phyloP scores from a whole-genome alignment of 2,113 vertebrate genomes.

The Nothoprocta perdicaria region DNA sequence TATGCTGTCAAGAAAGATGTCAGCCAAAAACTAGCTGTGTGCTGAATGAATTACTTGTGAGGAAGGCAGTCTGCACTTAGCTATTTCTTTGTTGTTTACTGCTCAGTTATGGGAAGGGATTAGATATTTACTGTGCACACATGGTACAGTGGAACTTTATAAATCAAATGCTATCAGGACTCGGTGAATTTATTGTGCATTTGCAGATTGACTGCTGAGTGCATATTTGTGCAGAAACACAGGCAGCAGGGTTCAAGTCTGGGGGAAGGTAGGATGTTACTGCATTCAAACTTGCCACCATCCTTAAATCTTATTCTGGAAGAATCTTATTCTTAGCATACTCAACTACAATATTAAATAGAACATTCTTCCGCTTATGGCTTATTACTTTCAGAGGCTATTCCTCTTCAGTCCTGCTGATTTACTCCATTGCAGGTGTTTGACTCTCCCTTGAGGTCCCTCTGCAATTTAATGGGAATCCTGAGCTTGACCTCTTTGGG shows the following conservation, averaged over 20 bases:
- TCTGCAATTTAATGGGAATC: neutral
- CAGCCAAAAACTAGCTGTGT: neutral
- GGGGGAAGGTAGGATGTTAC: neutral
- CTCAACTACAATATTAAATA: neutral
- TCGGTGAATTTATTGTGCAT: slow-evolving; percentile 6
- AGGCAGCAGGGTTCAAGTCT: neutral
- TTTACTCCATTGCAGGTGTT: neutral
- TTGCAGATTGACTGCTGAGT: slow-evolving; percentile 5
- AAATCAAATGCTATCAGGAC: slow-evolving; percentile 15
- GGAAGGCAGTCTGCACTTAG: neutral
- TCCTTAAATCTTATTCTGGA: neutral
- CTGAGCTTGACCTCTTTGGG: neutral
- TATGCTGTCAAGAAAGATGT: neutral
- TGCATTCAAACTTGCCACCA: neutral
- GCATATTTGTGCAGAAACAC: neutral
- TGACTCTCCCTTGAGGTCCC: neutral
- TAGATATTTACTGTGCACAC: slow-evolving; percentile 11
- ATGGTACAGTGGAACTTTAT: slow-evolving; percentile 6
- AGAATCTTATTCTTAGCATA: neutral
- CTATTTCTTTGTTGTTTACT: slow-evolving; percentile 24
- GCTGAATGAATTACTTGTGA: neutral
- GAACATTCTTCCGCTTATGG: neutral
- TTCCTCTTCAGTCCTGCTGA: neutral
- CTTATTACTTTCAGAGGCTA: neutral
- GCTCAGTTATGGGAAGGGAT: neutral